Conservation (phyloP, 2,113 vertebrate genomes). For the Furnarius figulus region DNA sequence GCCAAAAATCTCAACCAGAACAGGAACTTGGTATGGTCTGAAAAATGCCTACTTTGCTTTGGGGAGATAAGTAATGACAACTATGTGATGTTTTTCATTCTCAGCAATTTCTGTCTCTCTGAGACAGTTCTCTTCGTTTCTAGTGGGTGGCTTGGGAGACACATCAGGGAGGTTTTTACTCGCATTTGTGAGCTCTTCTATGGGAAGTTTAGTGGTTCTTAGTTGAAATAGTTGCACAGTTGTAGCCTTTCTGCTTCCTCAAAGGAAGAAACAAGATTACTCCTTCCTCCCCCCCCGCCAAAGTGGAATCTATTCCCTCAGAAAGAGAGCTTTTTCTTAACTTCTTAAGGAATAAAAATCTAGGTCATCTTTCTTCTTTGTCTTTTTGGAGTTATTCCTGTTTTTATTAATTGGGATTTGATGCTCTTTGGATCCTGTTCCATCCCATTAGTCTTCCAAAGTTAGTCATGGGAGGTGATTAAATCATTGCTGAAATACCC, state of each 20-base stretch:
- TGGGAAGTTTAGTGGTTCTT: not conserved
- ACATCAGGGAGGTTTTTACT: not conserved
- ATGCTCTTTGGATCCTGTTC: slow-evolving; percentile 1
- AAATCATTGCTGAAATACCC: slow-evolving; percentile 39
- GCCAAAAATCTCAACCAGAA: not conserved
- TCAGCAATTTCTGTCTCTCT: not conserved
- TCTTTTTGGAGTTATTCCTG: slow-evolving; percentile 9
- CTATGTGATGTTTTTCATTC: not conserved
- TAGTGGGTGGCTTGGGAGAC: not conserved
- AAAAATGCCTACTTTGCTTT: not conserved
- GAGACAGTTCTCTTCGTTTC: not conserved
- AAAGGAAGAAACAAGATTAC: not conserved
- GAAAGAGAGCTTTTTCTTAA: not conserved
- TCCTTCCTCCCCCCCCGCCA: not conserved
- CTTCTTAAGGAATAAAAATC: not conserved
- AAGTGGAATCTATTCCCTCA: not conserved
- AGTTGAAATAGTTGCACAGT: not conserved
- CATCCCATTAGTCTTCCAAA: slow-evolving; percentile 3
- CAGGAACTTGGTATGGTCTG: not conserved
- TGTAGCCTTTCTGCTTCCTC: not conserved
- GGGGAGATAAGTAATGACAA: not conserved
- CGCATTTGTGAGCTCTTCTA: fast-evolving
- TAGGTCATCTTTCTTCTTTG: slow-evolving; percentile 1
- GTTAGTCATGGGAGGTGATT: slow-evolving; percentile 46
- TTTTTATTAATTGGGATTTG: slow-evolving; percentile 20